Evolutionary conservation across 2,113 vertebrate genomes (phyloP).

Genomic region (Crypturellus undulatus): DNA sequence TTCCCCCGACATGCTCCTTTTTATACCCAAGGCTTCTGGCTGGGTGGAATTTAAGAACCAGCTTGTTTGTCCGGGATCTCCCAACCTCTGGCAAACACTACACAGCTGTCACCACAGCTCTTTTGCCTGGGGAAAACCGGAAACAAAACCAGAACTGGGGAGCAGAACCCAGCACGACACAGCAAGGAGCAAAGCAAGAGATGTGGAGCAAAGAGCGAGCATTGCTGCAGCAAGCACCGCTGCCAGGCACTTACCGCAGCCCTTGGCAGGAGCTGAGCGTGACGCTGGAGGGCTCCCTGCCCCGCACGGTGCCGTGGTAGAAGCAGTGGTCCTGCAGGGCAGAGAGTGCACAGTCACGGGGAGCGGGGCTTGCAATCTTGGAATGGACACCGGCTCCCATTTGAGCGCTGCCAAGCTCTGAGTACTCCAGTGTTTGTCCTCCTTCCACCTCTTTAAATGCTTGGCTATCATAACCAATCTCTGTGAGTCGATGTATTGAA

Average conservation of each 20-base stretch:
- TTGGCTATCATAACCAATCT: background rate
- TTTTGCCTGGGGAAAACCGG: too few relatives aligned
- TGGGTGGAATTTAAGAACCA: background rate
- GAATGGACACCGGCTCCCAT: background rate
- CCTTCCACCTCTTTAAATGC: background rate
- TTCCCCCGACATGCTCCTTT: rapidly evolving
- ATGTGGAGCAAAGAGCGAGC: background rate
- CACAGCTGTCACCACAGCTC: background rate
- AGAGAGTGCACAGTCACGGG: slow-evolving; percentile 33
- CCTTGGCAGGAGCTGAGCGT: slow-evolving; percentile 90
- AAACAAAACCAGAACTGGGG: background rate
- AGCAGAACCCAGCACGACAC: background rate
- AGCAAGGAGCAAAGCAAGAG: too few relatives aligned
- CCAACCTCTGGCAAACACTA: background rate
- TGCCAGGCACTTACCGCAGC: slow-evolving; percentile 82
- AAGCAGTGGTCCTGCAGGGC: slow-evolving; percentile 90
- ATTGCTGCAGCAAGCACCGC: background rate
- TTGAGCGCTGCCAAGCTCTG: rapidly evolving
- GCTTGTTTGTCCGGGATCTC: background rate
- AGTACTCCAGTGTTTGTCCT: background rate
- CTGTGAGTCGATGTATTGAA: background rate
- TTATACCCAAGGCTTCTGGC: background rate
- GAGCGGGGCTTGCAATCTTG: background rate
- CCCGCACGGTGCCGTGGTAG: slow-evolving; percentile 88
- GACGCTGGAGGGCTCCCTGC: slow-evolving; percentile 83